Evolutionary conservation across 2,888 invertebrate genomes (phyloP), one percentile per base, ranked within the genome.

Genomic region (Pheosia gnoma): DNA sequence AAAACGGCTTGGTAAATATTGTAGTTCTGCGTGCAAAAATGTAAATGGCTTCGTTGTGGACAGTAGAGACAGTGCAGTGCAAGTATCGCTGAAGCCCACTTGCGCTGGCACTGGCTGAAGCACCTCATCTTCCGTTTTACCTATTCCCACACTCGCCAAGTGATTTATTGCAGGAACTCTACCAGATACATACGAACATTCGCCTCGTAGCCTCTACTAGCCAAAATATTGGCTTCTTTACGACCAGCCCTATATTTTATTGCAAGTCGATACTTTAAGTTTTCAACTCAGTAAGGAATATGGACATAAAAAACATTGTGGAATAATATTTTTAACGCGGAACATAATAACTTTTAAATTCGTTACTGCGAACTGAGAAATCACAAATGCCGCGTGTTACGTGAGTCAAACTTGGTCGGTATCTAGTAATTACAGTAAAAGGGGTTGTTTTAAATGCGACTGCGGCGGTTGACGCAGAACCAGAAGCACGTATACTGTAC

Each of bases 101-200:
- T 80, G 84, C 84, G 77, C 25, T 25, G 25, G 25, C 25, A 25
- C 25, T 25, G 25, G 25, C 25, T 25, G 25, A 25, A 25, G 25
- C 82, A 77, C 84, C 82, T 80, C 84, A 79, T 85, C 84, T 82
- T 83, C 79, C 82, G 80, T 73, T 79, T 78, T 80, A 80, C 80
- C 85, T 85, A 85, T 87, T 86, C 80, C 80, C 82, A 82, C 85
- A 80, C 82, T 83, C 78, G 63, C 72, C 73, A 78, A 74, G 85
- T 88, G 89, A 90, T 90, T 90, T 90, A 90, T 89, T 79, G 84
- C 87, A 79, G 80, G 72, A 86, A 77, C 78, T 80, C 80, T 80
- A 80, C 82, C 74, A 79, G 82, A 80, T 83, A 82, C 80, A 75
- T 72, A 79, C 81, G 81, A 84, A 87, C 82, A 86, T 84, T 83